Base-by-base conservation (phyloP, 2,888 invertebrate species). In the Eremobia ochroleuca region DNA sequence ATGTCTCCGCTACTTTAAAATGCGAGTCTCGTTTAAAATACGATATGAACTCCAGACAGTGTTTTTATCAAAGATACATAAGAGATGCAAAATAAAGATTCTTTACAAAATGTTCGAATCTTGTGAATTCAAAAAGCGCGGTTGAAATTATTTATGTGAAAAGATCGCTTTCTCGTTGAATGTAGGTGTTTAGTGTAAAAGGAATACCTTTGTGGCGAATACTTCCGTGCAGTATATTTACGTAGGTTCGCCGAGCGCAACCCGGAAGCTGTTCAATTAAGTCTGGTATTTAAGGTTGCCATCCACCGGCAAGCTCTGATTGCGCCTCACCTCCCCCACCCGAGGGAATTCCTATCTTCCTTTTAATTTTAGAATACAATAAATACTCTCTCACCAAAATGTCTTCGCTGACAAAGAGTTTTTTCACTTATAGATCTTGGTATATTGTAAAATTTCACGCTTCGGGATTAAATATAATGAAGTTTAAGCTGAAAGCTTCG, bases 181-280 rank as follows among this genome's bases (percentile, higher is more conserved):
- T 85, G 87, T 90, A 90, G 89, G 88, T 92, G 92, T 91, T 92
- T 90, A 91, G 90, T 92, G 92, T 92, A 92, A 94, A 93, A 94
- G 94, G 93, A 94, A 95, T 95, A 93, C 92, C 93, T 93, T 91
- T 91, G 93, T 91, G 93, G 93, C 83, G 90, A 94, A 94, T 93
- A 93, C 92, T 94, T 95, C 95, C 93, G 94, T 91, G 92, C 90
- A 94, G 92, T 93, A 93, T 96, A 95, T 96, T 96, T 96, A 95
- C 95, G 94, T 95, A 94, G 93, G 92, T 88, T 87, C 90, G 91
- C 89, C 90, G 90, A 90, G 92, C 93, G 92, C 91, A 92, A 92
- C 92, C 94, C 95, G 96, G 96, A 95, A 96, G 95, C 95, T 92
- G 96, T 96, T 95, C 96, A 96, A 97, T 97, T 97, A 97, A 96